phyloP scores from a whole-genome alignment of 2,797 vertebrate genomes.

The Sebastes hubbsi region DNA sequence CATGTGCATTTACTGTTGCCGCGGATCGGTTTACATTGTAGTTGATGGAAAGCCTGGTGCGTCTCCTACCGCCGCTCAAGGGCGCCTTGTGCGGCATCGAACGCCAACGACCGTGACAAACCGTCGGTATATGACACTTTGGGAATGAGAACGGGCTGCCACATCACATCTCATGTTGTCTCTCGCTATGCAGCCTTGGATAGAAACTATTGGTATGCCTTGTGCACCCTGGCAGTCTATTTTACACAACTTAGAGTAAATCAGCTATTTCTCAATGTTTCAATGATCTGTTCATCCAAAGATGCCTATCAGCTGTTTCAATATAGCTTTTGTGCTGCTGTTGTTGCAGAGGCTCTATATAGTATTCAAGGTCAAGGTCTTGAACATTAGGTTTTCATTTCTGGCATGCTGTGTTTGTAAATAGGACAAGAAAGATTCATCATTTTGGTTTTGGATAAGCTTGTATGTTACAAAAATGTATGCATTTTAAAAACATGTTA shows the following conservation, averaged over 20 bases:
- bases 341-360: background rate
- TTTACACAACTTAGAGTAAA: too few relatives aligned
- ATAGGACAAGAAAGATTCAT: background rate
- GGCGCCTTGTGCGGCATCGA: too few relatives aligned
- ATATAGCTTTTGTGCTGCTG: background rate
- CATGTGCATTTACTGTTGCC: too few relatives aligned
- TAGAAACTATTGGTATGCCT: background rate
- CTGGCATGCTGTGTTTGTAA: background rate
- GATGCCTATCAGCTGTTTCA: background rate
- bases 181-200: background rate
- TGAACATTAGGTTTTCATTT: background rate
- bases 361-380: background rate
- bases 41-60: too few relatives aligned
- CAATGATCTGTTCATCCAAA: background rate
- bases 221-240: background rate
- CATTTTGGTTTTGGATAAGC: background rate
- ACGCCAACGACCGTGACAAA: too few relatives aligned
- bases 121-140: too few relatives aligned
- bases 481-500: background rate
- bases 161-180: background rate
- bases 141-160: too few relatives aligned
- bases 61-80: too few relatives aligned
- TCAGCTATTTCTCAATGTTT: too few relatives aligned
- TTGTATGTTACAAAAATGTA: background rate
- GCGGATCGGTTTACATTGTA: too few relatives aligned